Evolutionary conservation across 2,888 invertebrate genomes (phyloP).

Genomic region (Tolmerus cingulatus): DNA sequence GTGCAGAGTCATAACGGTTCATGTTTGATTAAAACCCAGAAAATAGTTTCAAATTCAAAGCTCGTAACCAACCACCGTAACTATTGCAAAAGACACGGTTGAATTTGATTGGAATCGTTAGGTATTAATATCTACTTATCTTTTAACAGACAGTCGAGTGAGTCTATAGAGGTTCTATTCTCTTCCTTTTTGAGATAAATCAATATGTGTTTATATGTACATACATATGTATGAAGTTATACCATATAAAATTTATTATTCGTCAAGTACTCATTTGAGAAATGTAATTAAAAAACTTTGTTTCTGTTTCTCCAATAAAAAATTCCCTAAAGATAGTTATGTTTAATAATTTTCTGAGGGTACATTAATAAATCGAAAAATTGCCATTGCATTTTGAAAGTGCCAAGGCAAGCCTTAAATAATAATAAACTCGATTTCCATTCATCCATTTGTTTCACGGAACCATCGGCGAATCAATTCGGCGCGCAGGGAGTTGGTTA

Average conservation of each 20-base stretch:
- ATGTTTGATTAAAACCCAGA: no score
- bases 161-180: no score
- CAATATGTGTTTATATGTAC: neutral
- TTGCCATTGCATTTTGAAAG: neutral
- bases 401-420: neutral
- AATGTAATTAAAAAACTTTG: no score
- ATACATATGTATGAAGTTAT: no score
- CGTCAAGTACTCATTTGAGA: neutral
- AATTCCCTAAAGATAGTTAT: neutral
- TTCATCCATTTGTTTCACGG: conserved; percentile 1
- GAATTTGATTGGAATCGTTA: no score
- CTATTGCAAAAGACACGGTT: no score
- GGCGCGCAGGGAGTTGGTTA: neutral
- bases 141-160: no score
- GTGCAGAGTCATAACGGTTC: no score
- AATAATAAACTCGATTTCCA: neutral
- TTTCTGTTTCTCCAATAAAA: neutral
- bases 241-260: neutral
- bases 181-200: no score
- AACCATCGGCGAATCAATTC: neutral
- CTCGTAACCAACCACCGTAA: no score
- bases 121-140: no score
- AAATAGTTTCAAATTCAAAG: no score
- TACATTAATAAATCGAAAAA: neutral
- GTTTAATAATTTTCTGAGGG: neutral